A percentile compares a stretch with the other conserved stretches of the same genome.
Conservation (phyloP, 2,797 vertebrate genomes). For the Pipistrellus nathusii region DNA sequence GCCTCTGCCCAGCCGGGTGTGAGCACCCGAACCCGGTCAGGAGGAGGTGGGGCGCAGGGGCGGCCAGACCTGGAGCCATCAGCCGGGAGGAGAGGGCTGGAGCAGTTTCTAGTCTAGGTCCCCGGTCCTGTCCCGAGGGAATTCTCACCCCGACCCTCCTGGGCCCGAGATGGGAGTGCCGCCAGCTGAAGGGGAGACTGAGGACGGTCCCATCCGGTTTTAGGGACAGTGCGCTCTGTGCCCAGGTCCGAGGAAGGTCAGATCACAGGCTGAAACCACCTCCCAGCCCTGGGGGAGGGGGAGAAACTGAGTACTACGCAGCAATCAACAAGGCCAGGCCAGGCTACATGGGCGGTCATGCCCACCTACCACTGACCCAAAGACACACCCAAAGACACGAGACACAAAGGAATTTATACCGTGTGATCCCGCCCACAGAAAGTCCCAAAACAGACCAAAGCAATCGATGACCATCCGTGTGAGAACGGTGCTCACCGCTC, state of each 20-base stretch:
- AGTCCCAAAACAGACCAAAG: not conserved
- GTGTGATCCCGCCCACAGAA: fast-evolving
- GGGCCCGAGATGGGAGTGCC: not conserved
- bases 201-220: not conserved
- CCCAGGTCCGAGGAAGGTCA: not conserved
- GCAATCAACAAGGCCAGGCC: not conserved
- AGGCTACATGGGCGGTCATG: fast-evolving
- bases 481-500: not conserved
- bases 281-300: not conserved
- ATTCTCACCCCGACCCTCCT: not conserved
- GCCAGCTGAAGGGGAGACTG: not conserved
- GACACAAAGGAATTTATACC: not conserved
- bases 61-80: not conserved
- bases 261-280: not conserved
- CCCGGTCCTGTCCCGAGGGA: not conserved
- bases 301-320: not conserved
- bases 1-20: not conserved
- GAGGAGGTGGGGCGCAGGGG: not conserved
- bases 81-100: not conserved
- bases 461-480: not conserved
- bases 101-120: not conserved
- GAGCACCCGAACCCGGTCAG: constrained; percentile 53
- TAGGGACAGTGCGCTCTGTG: not conserved
- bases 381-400: not conserved
- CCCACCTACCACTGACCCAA: fast-evolving